These are phyloP conservation scores for Psilopogon haemacephalus DNA, from an alignment of 2,113 vertebrate genomes.

Conservation along the genomic window DNA sequence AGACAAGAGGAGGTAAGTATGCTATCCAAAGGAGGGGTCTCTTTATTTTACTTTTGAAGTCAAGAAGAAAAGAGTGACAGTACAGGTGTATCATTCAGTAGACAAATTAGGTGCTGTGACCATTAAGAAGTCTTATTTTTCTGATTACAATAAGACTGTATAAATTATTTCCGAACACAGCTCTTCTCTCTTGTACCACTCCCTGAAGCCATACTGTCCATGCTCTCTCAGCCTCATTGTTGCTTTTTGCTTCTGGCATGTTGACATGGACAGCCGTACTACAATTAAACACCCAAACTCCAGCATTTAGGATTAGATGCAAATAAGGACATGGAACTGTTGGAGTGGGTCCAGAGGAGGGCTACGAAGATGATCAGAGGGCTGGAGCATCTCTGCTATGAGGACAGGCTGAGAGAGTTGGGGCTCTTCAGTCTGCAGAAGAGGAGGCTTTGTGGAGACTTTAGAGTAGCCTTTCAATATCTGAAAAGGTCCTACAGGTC, in stretches of 20 bases:
- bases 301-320: neutral
- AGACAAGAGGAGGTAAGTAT: neutral
- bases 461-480: no score
- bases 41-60: neutral
- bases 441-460: no score
- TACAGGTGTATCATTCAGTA: neutral
- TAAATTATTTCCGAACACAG: neutral
- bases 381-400: no score
- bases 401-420: no score
- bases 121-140: neutral
- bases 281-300: neutral
- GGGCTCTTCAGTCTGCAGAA: no score
- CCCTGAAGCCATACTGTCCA: neutral
- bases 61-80: neutral
- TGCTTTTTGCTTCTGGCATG: neutral
- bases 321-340: no score
- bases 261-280: neutral
- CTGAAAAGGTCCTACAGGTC: no score
- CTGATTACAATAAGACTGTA: neutral
- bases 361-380: no score
- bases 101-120: neutral
- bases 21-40: fast-evolving
- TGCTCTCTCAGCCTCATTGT: neutral
- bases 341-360: no score
- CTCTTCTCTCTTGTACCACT: neutral